phyloP scores from a whole-genome alignment of 2,797 vertebrate genomes.

The Sylvia borin region DNA sequence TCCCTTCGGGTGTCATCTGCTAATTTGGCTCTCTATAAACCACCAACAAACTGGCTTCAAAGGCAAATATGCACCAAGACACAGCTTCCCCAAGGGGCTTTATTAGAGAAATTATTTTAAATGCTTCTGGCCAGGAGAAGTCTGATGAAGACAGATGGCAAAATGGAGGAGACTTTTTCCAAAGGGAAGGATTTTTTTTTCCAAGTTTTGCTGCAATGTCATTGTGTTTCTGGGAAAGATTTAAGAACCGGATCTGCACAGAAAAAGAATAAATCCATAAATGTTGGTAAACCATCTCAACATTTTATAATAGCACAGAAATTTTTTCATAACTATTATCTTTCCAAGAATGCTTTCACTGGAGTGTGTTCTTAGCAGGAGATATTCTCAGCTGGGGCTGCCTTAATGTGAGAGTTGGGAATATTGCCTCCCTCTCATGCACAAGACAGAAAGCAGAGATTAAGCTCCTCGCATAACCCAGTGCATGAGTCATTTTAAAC shows the following conservation, averaged over 20 bases:
- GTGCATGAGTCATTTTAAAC: not conserved
- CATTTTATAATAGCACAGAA: accelerated
- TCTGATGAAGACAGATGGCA: constrained; percentile 39
- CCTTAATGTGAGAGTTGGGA: not conserved
- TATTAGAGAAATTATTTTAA: constrained; percentile 35
- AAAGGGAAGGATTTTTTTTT: not conserved
- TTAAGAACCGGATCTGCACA: not conserved
- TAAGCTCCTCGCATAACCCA: not conserved
- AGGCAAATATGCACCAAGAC: not conserved
- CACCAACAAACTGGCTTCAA: not conserved
- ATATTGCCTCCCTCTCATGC: not conserved
- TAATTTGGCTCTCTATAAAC: not conserved
- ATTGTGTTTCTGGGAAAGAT: not conserved
- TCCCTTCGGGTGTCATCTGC: constrained; percentile 27
- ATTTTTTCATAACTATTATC: not conserved
- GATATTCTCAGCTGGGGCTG: not conserved
- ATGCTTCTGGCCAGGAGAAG: not conserved
- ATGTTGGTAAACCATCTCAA: not conserved
- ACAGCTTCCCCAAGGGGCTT: not conserved
- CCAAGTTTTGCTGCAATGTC: not conserved
- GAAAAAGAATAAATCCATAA: not conserved
- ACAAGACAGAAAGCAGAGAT: not conserved
- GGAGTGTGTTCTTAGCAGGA: not conserved
- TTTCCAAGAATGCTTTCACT: not conserved
- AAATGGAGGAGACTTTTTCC: not conserved